Evolutionary conservation across 2,888 invertebrate genomes (phyloP).

Genomic region (Dromius quadrimaculatus): DNA sequence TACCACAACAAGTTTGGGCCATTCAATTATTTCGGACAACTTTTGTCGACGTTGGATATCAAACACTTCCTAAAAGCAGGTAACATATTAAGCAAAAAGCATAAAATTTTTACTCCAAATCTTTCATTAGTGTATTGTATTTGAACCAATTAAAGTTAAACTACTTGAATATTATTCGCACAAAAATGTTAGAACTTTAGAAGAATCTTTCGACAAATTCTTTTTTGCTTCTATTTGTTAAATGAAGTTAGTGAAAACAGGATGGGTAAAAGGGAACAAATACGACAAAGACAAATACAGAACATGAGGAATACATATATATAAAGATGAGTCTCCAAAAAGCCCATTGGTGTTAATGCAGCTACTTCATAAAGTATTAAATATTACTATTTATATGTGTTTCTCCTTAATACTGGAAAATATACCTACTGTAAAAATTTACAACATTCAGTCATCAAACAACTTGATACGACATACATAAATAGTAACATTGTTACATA

Average conservation of each 20-base stretch:
- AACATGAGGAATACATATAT: conserved; percentile 54
- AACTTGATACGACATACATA: conserved; percentile 25
- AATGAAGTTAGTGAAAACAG: conserved; percentile 55
- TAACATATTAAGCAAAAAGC: conserved; percentile 51
- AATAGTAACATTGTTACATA: conserved; percentile 48
- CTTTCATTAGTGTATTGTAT: conserved; percentile 42
- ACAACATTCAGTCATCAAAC: conserved; percentile 10
- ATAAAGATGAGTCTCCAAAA: conserved; percentile 63
- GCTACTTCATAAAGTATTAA: conserved; percentile 36
- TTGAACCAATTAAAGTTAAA: conserved; percentile 40
- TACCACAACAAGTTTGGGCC: conserved; percentile 79
- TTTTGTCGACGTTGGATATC: conserved; percentile 77
- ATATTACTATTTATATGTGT: conserved; percentile 45
- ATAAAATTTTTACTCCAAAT: conserved; percentile 40
- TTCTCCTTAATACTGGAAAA: not conserved
- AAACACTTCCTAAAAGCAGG: conserved; percentile 75
- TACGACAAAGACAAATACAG: conserved; percentile 53
- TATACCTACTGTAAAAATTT: conserved; percentile 21
- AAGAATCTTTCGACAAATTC: conserved; percentile 42
- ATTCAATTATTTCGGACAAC: conserved; percentile 80
- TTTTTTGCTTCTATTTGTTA: conserved; percentile 55
- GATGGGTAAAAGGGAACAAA: conserved; percentile 53
- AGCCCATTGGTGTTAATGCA: conserved; percentile 44
- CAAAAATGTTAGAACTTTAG: conserved; percentile 42
- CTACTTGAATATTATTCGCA: conserved; percentile 47